Evolutionary conservation across 2,888 invertebrate genomes (phyloP).

Genomic region (Ophonus ardosiacus): DNA sequence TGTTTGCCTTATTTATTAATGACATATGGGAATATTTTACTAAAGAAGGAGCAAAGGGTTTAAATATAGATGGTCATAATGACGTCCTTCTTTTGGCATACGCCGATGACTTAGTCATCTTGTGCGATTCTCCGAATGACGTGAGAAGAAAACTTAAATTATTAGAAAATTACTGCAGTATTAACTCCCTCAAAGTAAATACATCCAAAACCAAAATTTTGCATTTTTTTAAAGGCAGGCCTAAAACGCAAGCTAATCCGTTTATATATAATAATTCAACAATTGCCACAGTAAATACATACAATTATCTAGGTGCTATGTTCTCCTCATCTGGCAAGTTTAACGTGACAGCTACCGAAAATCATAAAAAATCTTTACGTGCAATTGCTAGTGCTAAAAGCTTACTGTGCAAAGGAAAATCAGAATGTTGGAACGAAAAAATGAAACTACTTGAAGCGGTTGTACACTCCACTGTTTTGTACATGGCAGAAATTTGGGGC

Average conservation of each 20-base stretch:
- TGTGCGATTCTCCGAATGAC: background rate
- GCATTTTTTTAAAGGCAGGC: background rate
- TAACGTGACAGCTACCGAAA: background rate
- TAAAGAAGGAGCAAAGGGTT: background rate
- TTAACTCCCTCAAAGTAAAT: background rate
- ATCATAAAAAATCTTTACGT: background rate
- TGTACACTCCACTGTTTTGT: background rate
- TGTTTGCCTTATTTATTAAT: slow-evolving; percentile 12
- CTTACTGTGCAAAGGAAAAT: background rate
- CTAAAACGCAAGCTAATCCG: background rate
- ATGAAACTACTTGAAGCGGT: background rate
- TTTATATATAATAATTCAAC: background rate
- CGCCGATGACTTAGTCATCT: background rate
- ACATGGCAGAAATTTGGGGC: slow-evolving; percentile 10
- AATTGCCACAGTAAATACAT: background rate
- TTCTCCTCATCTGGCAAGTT: slow-evolving; percentile 1
- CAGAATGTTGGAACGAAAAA: background rate
- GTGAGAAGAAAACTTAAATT: background rate
- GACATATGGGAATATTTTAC: background rate
- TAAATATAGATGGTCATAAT: background rate
- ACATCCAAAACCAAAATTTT: background rate
- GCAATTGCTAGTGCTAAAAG: background rate
- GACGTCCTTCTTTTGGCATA: background rate
- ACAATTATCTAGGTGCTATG: background rate
- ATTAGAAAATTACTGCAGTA: background rate